phyloP scores from a whole-genome alignment of 1,140 invertebrate genomes.

The Drosophila sp. region DNA sequence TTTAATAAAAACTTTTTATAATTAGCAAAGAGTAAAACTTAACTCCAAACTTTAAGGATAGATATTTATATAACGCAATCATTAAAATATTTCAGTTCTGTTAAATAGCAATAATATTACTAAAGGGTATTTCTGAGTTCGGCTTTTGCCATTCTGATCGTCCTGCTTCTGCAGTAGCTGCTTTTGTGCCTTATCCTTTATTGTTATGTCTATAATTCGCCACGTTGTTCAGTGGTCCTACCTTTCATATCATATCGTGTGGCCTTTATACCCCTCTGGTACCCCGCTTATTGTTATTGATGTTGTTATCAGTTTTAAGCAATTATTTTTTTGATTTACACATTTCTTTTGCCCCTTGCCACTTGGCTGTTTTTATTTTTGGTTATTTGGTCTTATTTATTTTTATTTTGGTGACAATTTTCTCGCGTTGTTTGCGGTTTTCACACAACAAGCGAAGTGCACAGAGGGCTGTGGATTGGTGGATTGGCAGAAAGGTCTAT shows the following conservation, averaged over 20 bases:
- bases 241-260: slow-evolving; percentile 21
- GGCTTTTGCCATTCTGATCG: slow-evolving; percentile 6
- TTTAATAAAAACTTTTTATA: no score
- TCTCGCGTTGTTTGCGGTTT: slow-evolving; percentile 77
- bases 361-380: slow-evolving; percentile 20
- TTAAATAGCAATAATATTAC: no score
- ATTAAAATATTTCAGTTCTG: background rate
- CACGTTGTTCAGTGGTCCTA: slow-evolving; percentile 11
- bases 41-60: no score
- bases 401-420: slow-evolving; percentile 60
- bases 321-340: slow-evolving; percentile 81
- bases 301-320: slow-evolving; percentile 80
- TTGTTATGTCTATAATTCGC: slow-evolving; percentile 44
- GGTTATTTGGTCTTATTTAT: no score
- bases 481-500: slow-evolving; percentile 3
- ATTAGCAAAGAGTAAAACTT: no score
- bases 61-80: no score
- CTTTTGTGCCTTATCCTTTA: slow-evolving; percentile 36
- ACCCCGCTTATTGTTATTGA: slow-evolving; percentile 77
- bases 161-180: background rate
- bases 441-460: slow-evolving; percentile 13
- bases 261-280: slow-evolving; percentile 7
- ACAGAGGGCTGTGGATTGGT: background rate
- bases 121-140: slow-evolving; percentile 13
- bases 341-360: slow-evolving; percentile 45